phyloP scores from a whole-genome alignment of 2,888 invertebrate species.

The Romanomermis culicivorax region DNA sequence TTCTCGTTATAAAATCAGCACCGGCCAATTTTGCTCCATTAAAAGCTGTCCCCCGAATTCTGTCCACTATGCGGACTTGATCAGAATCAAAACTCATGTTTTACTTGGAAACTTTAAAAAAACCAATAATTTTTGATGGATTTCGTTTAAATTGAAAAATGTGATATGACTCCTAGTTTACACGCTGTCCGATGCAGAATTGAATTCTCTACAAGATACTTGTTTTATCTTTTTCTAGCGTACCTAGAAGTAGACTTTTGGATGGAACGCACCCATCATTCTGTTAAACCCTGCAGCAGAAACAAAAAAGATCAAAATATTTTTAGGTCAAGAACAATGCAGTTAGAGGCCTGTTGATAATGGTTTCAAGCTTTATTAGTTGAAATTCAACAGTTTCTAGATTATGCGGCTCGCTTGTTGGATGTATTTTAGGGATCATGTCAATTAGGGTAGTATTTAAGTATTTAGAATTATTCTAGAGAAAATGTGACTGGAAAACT shows the following conservation, averaged over 20 bases:
- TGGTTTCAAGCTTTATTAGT: too few relatives aligned
- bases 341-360: too few relatives aligned
- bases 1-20: neutral
- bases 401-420: too few relatives aligned
- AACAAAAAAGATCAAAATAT: too few relatives aligned
- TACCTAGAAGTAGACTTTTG: neutral
- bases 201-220: neutral
- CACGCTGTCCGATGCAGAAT: neutral
- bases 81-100: constrained; percentile 2
- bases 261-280: neutral
- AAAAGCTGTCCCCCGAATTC: constrained; percentile 2
- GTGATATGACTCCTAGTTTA: neutral
- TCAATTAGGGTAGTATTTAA: too few relatives aligned
- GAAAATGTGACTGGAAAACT: too few relatives aligned
- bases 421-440: too few relatives aligned
- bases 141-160: neutral
- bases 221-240: neutral
- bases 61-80: neutral
- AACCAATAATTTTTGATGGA: neutral
- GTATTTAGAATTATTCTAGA: too few relatives aligned
- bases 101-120: neutral
- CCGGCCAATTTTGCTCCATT: neutral
- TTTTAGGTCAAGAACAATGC: too few relatives aligned
- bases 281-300: neutral
- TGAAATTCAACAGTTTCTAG: too few relatives aligned